These are phyloP conservation scores for Hylaea fasciaria DNA, from an alignment of 2,888 invertebrate genomes.

Conservation along the genomic window DNA sequence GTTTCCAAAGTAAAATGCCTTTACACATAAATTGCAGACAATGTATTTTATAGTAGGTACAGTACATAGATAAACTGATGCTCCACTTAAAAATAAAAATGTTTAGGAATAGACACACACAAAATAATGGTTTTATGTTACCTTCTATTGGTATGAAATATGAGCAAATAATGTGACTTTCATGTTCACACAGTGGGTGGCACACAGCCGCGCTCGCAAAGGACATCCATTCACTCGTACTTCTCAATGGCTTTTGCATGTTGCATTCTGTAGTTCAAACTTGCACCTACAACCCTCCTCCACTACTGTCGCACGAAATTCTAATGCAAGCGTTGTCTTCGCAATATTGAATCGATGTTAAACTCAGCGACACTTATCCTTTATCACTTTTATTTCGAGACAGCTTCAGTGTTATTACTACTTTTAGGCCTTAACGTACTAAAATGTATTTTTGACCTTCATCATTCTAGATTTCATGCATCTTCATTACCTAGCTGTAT, in stretches of 20 bases:
- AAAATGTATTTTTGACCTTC: too few species aligned
- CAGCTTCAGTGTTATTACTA: too few species aligned
- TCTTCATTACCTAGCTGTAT: neutral
- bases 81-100: too few species aligned
- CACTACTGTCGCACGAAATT: constrained; percentile 38
- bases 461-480: too few species aligned
- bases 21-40: too few species aligned
- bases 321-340: constrained; percentile 45
- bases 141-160: constrained; percentile 30
- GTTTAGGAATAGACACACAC: too few species aligned
- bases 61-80: too few species aligned
- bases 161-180: constrained; percentile 53
- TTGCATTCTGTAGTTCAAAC: constrained; percentile 59
- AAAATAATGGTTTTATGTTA: neutral
- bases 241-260: constrained; percentile 75
- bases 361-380: constrained; percentile 14
- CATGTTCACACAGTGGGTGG: constrained; percentile 55
- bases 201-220: constrained; percentile 48
- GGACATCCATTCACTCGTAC: constrained; percentile 61
- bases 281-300: constrained; percentile 51
- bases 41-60: too few species aligned
- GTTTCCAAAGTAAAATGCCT: too few species aligned
- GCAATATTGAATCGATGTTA: constrained; percentile 24
- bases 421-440: too few species aligned
- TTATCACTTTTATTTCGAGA: constrained; percentile 16